Conservation (phyloP, 64 coral and sea anemone genomes). For the Actinia equina region DNA sequence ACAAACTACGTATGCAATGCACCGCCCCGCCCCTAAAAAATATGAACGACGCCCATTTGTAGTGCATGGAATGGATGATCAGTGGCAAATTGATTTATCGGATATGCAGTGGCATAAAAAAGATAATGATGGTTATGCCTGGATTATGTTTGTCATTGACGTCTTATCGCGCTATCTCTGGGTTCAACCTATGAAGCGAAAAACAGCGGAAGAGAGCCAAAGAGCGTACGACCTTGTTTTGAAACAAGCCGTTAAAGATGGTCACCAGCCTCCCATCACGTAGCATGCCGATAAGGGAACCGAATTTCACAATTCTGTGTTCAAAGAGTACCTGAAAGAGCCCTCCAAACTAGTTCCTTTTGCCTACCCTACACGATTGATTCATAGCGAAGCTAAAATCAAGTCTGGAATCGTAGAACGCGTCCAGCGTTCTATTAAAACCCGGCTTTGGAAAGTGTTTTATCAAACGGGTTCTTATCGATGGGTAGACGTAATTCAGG, state of each 20-base stretch:
- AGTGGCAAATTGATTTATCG: conserved; percentile 12
- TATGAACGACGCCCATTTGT: neutral
- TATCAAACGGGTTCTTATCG: neutral
- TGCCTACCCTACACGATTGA: neutral
- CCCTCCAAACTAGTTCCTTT: neutral
- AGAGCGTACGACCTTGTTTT: neutral
- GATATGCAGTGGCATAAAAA: too few species aligned
- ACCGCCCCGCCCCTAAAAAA: neutral
- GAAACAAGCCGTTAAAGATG: too few species aligned
- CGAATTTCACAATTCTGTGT: neutral
- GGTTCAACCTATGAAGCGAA: neutral
- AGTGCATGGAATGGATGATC: neutral
- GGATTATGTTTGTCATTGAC: neutral
- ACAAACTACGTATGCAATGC: neutral
- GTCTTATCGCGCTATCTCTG: neutral
- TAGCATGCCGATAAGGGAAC: neutral
- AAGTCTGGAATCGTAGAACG: neutral
- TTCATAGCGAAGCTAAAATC: neutral
- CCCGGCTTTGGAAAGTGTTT: neutral
- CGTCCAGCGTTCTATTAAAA: neutral
- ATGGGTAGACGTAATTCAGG: conserved; percentile 14
- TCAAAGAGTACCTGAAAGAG: neutral
- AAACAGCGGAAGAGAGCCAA: neutral
- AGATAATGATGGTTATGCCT: too few species aligned
- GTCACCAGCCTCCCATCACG: neutral